Evolutionary conservation across 2,888 invertebrate species (phyloP).

Genomic region (Myathropa florea): DNA sequence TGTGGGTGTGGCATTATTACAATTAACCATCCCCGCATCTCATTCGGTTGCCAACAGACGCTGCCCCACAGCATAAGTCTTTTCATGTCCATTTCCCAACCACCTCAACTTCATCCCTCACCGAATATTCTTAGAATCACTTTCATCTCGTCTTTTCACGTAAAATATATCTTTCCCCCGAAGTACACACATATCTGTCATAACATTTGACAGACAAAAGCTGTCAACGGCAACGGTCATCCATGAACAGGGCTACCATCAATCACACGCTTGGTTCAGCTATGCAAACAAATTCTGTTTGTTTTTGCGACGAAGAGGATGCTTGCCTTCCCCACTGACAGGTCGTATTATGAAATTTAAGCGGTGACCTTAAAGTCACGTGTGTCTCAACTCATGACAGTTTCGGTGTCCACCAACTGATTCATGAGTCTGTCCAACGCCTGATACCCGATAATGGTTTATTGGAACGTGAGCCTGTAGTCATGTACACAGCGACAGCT

Average conservation of each 20-base stretch:
- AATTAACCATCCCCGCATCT: too few relatives aligned
- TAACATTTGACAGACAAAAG: not conserved
- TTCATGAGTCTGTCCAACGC: too few relatives aligned
- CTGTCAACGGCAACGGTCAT: not conserved
- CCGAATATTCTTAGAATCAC: not conserved
- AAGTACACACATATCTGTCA: not conserved
- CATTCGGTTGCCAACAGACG: too few relatives aligned
- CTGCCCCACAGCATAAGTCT: too few relatives aligned
- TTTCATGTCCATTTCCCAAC: not conserved
- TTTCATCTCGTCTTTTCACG: not conserved
- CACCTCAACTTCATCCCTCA: not conserved
- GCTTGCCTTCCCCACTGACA: not conserved
- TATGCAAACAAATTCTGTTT: not conserved
- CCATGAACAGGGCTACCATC: not conserved
- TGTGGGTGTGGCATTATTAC: too few relatives aligned
- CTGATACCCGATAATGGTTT: not conserved
- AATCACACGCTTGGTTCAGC: not conserved
- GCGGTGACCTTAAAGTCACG: not conserved
- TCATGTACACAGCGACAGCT: not conserved
- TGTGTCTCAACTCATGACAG: not conserved
- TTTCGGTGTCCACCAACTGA: too few relatives aligned
- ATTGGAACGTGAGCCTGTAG: not conserved
- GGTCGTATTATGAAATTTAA: too few relatives aligned
- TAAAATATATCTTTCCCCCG: not conserved
- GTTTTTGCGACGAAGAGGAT: not conserved